Conservation (phyloP, 2,888 invertebrate genomes). For the Lithosia quadra region DNA sequence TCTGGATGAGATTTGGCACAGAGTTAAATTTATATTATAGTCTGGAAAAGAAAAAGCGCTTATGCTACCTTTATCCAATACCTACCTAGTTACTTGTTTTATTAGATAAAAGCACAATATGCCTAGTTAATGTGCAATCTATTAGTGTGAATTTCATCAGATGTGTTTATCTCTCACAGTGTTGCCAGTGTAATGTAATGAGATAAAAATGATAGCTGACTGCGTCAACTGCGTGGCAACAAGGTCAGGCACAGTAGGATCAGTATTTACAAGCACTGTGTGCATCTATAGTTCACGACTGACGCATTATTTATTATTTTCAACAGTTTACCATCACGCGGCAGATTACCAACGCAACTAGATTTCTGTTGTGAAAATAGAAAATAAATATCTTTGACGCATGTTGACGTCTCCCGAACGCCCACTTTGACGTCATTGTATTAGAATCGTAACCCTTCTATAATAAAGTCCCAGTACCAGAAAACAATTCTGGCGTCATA, state of each 20-base stretch:
- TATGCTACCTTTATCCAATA: too few species aligned
- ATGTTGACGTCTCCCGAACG: background rate
- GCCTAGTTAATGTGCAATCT: background rate
- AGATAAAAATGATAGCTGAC: slow-evolving; percentile 33
- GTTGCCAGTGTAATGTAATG: slow-evolving; percentile 22
- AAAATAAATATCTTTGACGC: slow-evolving; percentile 17
- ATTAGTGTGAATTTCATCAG: slow-evolving; percentile 42
- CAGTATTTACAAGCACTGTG: background rate
- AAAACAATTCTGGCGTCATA: background rate
- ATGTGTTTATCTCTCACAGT: slow-evolving; percentile 37
- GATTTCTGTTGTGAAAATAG: slow-evolving; percentile 10
- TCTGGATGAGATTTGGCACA: too few species aligned
- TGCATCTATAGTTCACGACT: slow-evolving; percentile 17
- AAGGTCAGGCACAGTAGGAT: slow-evolving; percentile 27
- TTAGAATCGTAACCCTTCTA: background rate
- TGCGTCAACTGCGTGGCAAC: slow-evolving; percentile 23
- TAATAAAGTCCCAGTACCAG: background rate
- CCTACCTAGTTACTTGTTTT: too few species aligned
- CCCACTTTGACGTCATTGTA: background rate
- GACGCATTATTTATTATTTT: slow-evolving; percentile 41
- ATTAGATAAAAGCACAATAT: background rate
- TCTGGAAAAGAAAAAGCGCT: too few species aligned
- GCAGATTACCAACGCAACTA: slow-evolving; percentile 16
- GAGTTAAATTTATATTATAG: too few species aligned
- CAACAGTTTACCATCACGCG: slow-evolving; percentile 26